Base-by-base conservation (phyloP, 2,113 vertebrate genomes). In the Rhagologus leucostigma region DNA sequence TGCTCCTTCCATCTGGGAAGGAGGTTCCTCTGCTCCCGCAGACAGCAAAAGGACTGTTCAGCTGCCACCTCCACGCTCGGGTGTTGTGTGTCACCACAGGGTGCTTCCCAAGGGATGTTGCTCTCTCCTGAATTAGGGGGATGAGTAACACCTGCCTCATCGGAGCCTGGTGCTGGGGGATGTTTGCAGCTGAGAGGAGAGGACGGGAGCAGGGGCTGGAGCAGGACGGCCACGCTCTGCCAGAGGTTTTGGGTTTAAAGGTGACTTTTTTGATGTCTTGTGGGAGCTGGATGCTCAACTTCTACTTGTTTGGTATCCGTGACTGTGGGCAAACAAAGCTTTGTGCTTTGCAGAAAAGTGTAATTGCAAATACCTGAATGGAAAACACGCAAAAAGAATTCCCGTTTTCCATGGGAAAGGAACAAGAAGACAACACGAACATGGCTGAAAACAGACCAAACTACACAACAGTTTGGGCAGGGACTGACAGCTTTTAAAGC, bases 21-120 rank as follows among this genome's bases (percentile, higher is more conserved):
- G 76, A 71, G 62, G n/a, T 3, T n/a, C n/a, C 56, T 39, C 42
- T 33, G 4, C 63, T 67, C 57, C 23, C 35, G 37, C 71, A 71
- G 29, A 11, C 37, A 47, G 52, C 57, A 53, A 33, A 35, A 46
- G 44, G n/a, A 27, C 16, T 21, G 17, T 3, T 27, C 60, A 52
- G 46, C 20, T 6, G 12, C 50, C 23, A 7, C 12, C 24, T 7
- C 75, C 44, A 8, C 0, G 4, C 37, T 13, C 0, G 0, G 57
- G 32, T 4, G 1, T 0, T 30, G 22, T 27, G 47, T 24, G 27
- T 16, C 76, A 44, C 52, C 33, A 32, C 3, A 6, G 16, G 16
- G 2, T 30, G 44, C 39, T 68, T 37, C 83, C 49, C 22, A 2
- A 60, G 76, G n/a, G 56, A 44, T 10, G 19, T 4, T 56, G 30